Evolutionary conservation across 2,888 invertebrate species (phyloP).

Genomic region (Caenorhabditis sulstoni): DNA sequence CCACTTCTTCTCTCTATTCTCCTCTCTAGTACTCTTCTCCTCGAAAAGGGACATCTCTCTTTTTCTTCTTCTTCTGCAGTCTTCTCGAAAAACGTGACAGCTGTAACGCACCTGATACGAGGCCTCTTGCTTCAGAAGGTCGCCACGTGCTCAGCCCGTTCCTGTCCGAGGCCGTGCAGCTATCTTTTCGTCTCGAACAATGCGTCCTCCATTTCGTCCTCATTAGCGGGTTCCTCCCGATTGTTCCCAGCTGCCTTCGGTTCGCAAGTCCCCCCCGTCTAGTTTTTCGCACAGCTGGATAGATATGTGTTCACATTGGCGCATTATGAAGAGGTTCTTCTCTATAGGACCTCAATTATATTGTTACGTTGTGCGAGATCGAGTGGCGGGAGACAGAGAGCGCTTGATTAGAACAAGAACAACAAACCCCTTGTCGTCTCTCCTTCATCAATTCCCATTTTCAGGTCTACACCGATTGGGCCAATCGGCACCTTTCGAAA

Average conservation of each 20-base stretch:
- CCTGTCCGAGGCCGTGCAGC: neutral
- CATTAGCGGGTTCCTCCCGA: conserved; percentile 23
- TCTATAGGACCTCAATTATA: conserved; percentile 36
- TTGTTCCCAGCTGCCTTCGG: conserved; percentile 31
- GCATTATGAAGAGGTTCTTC: conserved; percentile 55
- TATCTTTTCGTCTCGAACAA: neutral
- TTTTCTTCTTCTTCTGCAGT: neutral
- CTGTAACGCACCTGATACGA: too few relatives aligned
- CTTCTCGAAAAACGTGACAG: too few relatives aligned
- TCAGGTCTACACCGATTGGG: conserved; percentile 79
- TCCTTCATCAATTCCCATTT: conserved; percentile 22
- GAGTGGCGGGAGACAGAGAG: conserved; percentile 25
- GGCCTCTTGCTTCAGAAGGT: too few relatives aligned
- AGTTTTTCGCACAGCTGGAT: conserved; percentile 57
- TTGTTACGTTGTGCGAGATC: conserved; percentile 37
- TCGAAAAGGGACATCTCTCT: too few relatives aligned
- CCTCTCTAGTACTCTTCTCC: too few relatives aligned
- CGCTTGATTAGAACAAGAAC: conserved; percentile 48
- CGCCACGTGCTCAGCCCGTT: too few relatives aligned
- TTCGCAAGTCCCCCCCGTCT: conserved; percentile 17
- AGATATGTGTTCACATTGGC: conserved; percentile 38
- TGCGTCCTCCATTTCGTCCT: conserved; percentile 22
- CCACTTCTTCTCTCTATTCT: conserved; percentile 12
- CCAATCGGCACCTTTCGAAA: conserved; percentile 73
- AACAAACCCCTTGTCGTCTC: too few relatives aligned